These are phyloP conservation scores for Theonella swinhoei DNA, from an alignment of 37 sponge, comb jelly and placozoan species.

Conservation along the genomic window DNA sequence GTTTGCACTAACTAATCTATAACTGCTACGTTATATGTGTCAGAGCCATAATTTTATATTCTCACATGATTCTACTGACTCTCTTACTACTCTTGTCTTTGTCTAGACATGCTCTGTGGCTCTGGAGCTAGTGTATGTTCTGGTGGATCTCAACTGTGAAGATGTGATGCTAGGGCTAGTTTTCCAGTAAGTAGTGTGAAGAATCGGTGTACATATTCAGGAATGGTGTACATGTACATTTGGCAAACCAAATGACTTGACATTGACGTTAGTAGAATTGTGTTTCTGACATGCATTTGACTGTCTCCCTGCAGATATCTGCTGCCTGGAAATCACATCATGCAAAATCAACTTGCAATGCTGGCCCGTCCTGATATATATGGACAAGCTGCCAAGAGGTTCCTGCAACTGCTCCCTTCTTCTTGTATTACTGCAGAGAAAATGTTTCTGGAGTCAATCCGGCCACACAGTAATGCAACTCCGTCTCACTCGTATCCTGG, in stretches of 20 bases:
- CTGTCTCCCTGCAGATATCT: constrained; percentile 57
- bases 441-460: constrained; percentile 50
- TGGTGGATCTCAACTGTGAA: constrained; percentile 82
- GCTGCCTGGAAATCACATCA: constrained; percentile 62
- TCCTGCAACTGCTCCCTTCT: constrained; percentile 64
- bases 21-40: too few species aligned
- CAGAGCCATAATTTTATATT: too few species aligned
- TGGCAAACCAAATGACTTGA: neutral
- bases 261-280: neutral
- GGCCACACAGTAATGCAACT: neutral
- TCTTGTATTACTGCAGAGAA: constrained; percentile 62
- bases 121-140: constrained; percentile 60
- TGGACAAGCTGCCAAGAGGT: constrained; percentile 44
- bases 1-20: too few species aligned
- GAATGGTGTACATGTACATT: neutral
- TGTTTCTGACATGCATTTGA: too few species aligned
- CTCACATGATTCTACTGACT: too few species aligned
- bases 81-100: too few species aligned
- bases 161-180: constrained; percentile 73
- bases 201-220: neutral
- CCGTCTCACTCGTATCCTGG: neutral
- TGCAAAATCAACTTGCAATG: constrained; percentile 46
- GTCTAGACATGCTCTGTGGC: constrained; percentile 70
- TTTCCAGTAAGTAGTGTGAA: constrained; percentile 53
- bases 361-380: constrained; percentile 60